These are phyloP conservation scores for Brachionus rotundiformis DNA, from an alignment of 1,140 invertebrate genomes.

Conservation along the genomic window DNA sequence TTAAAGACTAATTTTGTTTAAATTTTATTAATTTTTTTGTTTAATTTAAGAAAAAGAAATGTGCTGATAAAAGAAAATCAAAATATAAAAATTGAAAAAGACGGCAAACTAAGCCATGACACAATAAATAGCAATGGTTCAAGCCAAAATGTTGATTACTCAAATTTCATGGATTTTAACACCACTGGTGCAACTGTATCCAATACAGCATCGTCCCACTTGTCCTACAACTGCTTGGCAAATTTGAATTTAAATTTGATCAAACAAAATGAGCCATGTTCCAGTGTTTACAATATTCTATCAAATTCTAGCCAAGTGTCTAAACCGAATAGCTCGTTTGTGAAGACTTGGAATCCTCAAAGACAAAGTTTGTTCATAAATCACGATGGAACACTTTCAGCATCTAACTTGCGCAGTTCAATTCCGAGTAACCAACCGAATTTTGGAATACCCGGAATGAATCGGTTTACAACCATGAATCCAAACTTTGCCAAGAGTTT, in stretches of 20 bases:
- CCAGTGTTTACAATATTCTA: conserved; percentile 16
- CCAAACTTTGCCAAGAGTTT: background rate
- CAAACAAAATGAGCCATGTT: background rate
- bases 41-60: background rate
- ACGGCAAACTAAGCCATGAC: background rate
- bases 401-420: background rate
- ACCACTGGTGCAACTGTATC: background rate
- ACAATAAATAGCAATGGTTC: background rate
- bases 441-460: background rate
- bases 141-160: background rate
- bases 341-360: conserved; percentile 1
- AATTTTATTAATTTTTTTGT: background rate
- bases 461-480: background rate
- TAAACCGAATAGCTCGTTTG: background rate
- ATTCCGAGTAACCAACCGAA: background rate
- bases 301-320: background rate
- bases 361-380: background rate
- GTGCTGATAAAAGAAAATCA: conserved; percentile 1
- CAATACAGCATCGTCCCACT: background rate
- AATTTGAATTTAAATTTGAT: conserved; percentile 34
- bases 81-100: background rate
- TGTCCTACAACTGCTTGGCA: conserved; percentile 16
- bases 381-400: background rate
- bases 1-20: too few species aligned
- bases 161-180: conserved; percentile 13